A percentile compares a stretch with the other conserved stretches of the same genome.
Conservation (phyloP, 2,113 vertebrate genomes). For the Passer montanus region DNA sequence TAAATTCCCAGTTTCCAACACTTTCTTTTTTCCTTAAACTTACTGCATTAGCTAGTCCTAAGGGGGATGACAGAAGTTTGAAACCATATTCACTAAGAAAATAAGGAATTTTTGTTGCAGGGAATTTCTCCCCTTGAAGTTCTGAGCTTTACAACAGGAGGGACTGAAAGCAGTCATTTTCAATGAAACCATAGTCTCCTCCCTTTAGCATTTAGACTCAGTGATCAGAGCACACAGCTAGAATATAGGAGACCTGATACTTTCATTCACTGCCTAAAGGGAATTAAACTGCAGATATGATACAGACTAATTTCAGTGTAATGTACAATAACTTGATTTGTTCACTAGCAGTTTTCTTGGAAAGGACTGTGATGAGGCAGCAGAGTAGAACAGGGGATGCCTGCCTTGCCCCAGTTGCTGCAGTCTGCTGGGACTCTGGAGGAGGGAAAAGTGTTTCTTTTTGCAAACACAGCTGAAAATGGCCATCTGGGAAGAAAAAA, state of each 20-base stretch:
- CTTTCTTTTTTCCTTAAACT: background rate
- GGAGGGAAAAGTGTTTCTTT: background rate
- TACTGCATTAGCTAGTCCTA: background rate
- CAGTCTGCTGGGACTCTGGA: background rate
- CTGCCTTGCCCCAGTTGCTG: background rate
- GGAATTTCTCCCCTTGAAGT: background rate
- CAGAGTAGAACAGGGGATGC: background rate
- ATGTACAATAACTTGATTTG: background rate
- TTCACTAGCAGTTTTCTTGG: background rate
- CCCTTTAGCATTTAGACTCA: background rate
- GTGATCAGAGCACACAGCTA: background rate
- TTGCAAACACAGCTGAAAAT: background rate
- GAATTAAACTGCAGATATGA: background rate
- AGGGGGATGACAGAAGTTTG: accelerated
- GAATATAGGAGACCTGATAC: background rate
- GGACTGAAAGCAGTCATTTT: background rate
- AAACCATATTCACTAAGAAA: background rate
- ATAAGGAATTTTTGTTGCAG: background rate
- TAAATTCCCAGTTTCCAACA: background rate
- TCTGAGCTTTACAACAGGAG: background rate
- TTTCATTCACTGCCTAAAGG: background rate
- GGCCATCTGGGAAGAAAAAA: background rate
- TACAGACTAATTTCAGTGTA: background rate
- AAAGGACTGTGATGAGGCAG: background rate
- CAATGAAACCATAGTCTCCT: background rate